These are phyloP conservation scores for Endotricha flammealis DNA, from an alignment of 2,888 invertebrate genomes.

Conservation along the genomic window DNA sequence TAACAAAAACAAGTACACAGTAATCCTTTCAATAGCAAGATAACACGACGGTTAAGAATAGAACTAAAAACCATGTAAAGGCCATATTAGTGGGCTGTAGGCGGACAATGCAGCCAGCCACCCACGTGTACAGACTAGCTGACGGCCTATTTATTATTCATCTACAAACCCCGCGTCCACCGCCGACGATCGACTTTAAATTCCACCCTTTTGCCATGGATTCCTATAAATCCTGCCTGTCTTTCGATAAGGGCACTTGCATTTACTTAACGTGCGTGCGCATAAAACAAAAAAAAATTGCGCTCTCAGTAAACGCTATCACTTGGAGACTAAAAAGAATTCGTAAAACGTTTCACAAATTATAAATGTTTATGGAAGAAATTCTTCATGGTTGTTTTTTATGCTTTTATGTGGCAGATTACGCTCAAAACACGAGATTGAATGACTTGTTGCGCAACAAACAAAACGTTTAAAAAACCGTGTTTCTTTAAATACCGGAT, in stretches of 20 bases:
- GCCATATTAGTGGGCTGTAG: conserved; percentile 22
- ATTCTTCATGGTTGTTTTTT: too few species aligned
- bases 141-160: conserved; percentile 51
- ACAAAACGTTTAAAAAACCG: too few species aligned
- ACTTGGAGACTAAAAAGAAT: too few species aligned
- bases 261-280: not conserved
- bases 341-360: too few species aligned
- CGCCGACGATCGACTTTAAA: conserved; percentile 28
- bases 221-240: conserved; percentile 7
- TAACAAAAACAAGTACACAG: not conserved
- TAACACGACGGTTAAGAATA: conserved; percentile 16
- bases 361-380: too few species aligned
- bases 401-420: too few species aligned
- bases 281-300: not conserved
- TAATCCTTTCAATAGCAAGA: conserved; percentile 5
- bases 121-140: conserved; percentile 37
- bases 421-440: too few species aligned
- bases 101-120: conserved; percentile 31
- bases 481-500: too few species aligned
- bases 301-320: not conserved
- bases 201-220: conserved; percentile 21
- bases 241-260: conserved; percentile 7
- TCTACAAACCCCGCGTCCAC: conserved; percentile 27
- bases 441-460: too few species aligned
- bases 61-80: conserved; percentile 16